phyloP scores from a whole-genome alignment of 1,140 invertebrate species.

The Neodiprion virginianus region DNA sequence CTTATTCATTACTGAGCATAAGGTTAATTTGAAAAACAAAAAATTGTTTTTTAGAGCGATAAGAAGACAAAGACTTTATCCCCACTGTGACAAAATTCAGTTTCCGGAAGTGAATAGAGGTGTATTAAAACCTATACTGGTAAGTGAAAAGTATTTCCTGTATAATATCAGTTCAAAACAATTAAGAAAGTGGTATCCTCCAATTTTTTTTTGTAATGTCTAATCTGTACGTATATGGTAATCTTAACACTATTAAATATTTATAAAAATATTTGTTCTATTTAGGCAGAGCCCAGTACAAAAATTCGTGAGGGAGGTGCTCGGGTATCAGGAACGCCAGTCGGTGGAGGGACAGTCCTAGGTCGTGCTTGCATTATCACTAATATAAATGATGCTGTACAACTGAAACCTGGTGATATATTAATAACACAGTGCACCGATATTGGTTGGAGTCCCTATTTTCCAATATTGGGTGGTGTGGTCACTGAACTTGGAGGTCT shows the following conservation, averaged over 20 bases:
- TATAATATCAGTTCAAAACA: no score
- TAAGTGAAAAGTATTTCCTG: not conserved
- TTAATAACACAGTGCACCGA: conserved; percentile 82
- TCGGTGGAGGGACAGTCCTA: conserved; percentile 71
- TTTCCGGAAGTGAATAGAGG: conserved; percentile 73
- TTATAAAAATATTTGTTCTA: no score
- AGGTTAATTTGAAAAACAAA: conserved; percentile 14
- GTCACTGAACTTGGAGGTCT: conserved; percentile 87
- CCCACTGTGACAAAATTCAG: conserved; percentile 64
- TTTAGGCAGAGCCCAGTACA: conserved; percentile 12
- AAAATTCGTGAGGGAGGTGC: conserved; percentile 35
- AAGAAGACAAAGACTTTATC: conserved; percentile 66
- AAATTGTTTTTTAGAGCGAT: conserved; percentile 65
- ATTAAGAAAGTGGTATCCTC: no score
- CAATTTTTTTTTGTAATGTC: no score
- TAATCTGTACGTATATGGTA: no score
- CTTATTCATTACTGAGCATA: conserved; percentile 13
- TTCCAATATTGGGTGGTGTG: conserved; percentile 79
- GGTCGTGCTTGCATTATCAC: conserved; percentile 75
- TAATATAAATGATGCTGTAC: conserved; percentile 57
- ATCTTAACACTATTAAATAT: no score
- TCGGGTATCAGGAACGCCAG: conserved; percentile 70
- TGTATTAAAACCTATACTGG: conserved; percentile 60
- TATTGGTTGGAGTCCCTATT: conserved; percentile 89
- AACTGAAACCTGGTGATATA: conserved; percentile 71